phyloP scores from a whole-genome alignment of 2,888 invertebrate species.

The Lithophane socia region DNA sequence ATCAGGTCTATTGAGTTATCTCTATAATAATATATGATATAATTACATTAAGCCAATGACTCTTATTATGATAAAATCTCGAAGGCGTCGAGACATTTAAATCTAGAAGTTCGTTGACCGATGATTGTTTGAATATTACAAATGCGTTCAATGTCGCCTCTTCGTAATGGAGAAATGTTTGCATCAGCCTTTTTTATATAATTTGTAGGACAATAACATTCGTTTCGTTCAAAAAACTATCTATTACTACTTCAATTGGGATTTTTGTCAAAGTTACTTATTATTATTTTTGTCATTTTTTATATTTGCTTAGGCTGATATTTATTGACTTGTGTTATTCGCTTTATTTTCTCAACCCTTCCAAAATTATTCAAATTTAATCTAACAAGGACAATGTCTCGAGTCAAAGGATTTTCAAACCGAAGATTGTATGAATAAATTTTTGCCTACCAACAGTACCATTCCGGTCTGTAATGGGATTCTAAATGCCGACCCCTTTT shows the following conservation, averaged over 20 bases:
- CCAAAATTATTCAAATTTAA: conserved; percentile 31
- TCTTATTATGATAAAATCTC: conserved; percentile 50
- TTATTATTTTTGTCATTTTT: background rate
- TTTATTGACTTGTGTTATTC: conserved; percentile 30
- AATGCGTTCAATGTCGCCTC: conserved; percentile 54
- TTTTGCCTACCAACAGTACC: conserved; percentile 17
- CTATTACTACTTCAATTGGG: conserved; percentile 6
- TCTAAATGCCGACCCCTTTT: conserved; percentile 54
- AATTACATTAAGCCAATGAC: conserved; percentile 44
- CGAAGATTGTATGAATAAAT: conserved; percentile 22
- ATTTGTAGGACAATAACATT: conserved; percentile 15
- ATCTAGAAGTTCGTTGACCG: conserved; percentile 57
- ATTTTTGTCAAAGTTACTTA: conserved; percentile 4
- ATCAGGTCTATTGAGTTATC: conserved; percentile 27
- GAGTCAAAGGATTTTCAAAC: conserved; percentile 3
- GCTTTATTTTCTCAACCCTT: conserved; percentile 24
- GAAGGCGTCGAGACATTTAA: conserved; percentile 51
- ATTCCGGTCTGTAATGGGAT: conserved; percentile 54
- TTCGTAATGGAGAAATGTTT: conserved; percentile 31
- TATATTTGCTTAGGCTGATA: conserved; percentile 23
- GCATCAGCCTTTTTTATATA: conserved; percentile 32
- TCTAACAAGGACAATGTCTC: background rate
- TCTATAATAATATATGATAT: conserved; percentile 40
- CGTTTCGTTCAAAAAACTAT: conserved; percentile 18
- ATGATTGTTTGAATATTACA: conserved; percentile 50